Evolutionary conservation across 2,797 vertebrate species (phyloP).

Genomic region (Ceyx erithaca): DNA sequence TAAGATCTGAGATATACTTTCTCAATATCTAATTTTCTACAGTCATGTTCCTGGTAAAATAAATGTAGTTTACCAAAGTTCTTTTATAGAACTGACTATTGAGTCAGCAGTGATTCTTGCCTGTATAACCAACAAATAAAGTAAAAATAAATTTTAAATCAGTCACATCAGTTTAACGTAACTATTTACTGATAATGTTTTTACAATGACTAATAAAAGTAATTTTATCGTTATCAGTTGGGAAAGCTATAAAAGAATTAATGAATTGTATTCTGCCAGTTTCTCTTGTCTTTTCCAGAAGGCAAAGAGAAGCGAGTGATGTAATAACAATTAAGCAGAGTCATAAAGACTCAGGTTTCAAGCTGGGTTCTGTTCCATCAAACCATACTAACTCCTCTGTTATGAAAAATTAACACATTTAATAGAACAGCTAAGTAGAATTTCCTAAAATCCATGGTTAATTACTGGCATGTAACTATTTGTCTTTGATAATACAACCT

Average conservation of each 20-base stretch:
- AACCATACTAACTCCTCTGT: slow-evolving; percentile 26
- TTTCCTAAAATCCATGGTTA: slow-evolving; percentile 15
- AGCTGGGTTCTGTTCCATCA: slow-evolving; percentile 32
- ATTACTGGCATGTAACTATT: slow-evolving; percentile 37
- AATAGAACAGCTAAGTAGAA: slow-evolving; percentile 24
- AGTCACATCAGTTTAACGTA: slow-evolving; percentile 6
- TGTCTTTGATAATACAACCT: slow-evolving; percentile 10
- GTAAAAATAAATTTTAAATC: neutral
- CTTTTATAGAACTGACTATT: neutral
- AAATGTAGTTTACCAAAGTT: neutral
- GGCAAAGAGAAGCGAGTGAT: slow-evolving; percentile 32
- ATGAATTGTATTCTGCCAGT: slow-evolving; percentile 8
- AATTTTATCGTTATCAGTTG: slow-evolving; percentile 65
- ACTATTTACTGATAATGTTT: slow-evolving; percentile 25
- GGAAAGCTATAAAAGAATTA: slow-evolving; percentile 46
- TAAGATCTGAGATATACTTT: neutral
- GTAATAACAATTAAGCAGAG: slow-evolving; percentile 43
- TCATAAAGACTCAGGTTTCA: slow-evolving; percentile 55
- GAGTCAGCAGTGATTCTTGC: neutral
- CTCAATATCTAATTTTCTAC: neutral
- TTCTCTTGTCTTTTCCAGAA: slow-evolving; percentile 48
- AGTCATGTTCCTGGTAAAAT: slow-evolving; percentile 2
- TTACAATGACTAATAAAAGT: slow-evolving; percentile 57
- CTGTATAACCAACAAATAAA: neutral
- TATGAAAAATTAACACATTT: slow-evolving; percentile 43